Percentiles rank a stretch among this genome's conserved stretches.
phyloP scores from a whole-genome alignment of 2,888 invertebrate genomes.

The Cepaea hortensis region DNA sequence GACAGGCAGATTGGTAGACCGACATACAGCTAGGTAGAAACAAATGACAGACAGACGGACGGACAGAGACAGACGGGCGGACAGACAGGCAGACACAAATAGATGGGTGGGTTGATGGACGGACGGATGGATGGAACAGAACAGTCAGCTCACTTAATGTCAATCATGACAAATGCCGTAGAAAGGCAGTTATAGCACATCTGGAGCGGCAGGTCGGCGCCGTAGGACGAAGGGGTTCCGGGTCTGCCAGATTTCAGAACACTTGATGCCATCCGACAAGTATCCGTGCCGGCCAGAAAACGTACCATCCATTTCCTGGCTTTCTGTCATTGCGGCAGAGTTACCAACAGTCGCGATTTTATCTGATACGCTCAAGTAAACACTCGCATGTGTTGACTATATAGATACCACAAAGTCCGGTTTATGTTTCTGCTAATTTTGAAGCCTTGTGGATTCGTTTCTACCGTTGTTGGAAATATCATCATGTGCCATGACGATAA shows the following conservation, averaged over 20 bases:
- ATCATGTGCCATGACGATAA: too few species aligned
- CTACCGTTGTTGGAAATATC: too few species aligned
- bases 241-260: neutral
- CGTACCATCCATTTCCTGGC: neutral
- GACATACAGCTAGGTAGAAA: too few species aligned
- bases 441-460: too few species aligned
- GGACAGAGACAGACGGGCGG: neutral
- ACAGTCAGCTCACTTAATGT: neutral
- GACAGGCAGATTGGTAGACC: too few species aligned
- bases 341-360: too few species aligned
- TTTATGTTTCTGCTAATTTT: too few species aligned
- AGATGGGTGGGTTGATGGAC: neutral
- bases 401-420: neutral
- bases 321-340: neutral
- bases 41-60: too few species aligned
- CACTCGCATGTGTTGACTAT: too few species aligned
- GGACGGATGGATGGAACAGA: neutral
- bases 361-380: too few species aligned
- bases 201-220: neutral
- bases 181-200: neutral
- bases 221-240: neutral
- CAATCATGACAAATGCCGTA: neutral
- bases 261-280: neutral
- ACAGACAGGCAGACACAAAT: neutral
- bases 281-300: neutral